Conservation (phyloP, 2,797 vertebrate genomes). For the Hypotaenidia philippensis region DNA sequence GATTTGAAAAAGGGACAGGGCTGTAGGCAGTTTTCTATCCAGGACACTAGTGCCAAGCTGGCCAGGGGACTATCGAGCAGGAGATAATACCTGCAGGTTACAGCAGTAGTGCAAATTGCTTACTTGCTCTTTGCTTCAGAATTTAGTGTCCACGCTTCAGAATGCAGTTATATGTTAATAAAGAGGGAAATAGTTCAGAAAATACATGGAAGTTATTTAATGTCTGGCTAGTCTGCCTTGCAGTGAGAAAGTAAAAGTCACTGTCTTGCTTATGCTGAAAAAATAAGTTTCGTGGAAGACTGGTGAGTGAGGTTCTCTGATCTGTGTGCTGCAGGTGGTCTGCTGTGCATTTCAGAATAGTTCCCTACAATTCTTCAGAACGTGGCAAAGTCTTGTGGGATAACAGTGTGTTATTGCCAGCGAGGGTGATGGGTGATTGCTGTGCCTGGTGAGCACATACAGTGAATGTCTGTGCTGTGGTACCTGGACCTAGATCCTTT, state of each 20-base stretch:
- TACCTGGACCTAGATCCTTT: not conserved
- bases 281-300: not conserved
- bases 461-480: not conserved
- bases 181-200: not conserved
- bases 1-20: not conserved
- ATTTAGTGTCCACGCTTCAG: not conserved
- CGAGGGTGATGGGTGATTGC: rapidly evolving
- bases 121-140: not conserved
- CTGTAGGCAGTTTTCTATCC: not conserved
- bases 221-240: not conserved
- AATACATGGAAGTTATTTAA: not conserved
- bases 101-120: not conserved
- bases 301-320: not conserved
- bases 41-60: not conserved
- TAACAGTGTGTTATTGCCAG: not conserved
- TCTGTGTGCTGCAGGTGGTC: not conserved
- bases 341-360: not conserved
- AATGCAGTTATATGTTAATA: not conserved
- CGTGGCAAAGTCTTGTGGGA: not conserved
- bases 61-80: not conserved
- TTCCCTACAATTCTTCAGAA: not conserved
- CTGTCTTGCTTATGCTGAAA: not conserved
- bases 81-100: not conserved
- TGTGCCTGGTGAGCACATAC: not conserved
- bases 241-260: not conserved